Percentiles rank a stretch among this genome's conserved stretches.
phyloP scores from a whole-genome alignment of 2,888 invertebrate species.

The Sycophila texana region DNA sequence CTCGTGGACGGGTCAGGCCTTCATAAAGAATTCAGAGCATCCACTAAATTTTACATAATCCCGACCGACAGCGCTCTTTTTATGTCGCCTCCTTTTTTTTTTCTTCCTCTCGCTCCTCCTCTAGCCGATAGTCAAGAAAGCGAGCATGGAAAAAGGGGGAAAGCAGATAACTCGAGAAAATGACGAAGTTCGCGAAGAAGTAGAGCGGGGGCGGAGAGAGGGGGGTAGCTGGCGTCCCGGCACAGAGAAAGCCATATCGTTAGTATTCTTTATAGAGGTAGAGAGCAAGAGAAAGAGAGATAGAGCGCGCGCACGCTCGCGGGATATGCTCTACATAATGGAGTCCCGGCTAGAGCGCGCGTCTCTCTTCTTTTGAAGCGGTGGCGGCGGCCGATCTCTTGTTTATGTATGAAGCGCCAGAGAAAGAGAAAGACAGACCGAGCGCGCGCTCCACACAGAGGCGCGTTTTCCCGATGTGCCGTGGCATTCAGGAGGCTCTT shows the following conservation, averaged over 20 bases:
- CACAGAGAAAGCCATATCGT: constrained; percentile 11
- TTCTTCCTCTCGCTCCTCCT: background rate
- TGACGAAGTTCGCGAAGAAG: constrained; percentile 42
- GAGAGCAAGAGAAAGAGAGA: constrained; percentile 66
- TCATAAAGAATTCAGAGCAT: constrained; percentile 26
- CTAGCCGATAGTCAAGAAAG: constrained; percentile 1
- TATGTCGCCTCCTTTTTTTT: background rate
- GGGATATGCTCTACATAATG: constrained; percentile 76
- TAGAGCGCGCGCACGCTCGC: constrained; percentile 50
- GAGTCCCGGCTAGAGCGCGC: constrained; percentile 69
- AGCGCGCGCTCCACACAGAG: constrained; percentile 63
- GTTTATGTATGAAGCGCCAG: constrained; percentile 74
- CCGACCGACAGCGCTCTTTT: background rate
- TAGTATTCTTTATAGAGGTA: constrained; percentile 50
- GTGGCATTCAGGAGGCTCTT: constrained; percentile 48
- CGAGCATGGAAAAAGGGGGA: constrained; percentile 5
- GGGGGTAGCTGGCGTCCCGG: background rate
- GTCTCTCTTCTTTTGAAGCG: constrained; percentile 72
- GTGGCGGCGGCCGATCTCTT: constrained; percentile 72
- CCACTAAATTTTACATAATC: constrained; percentile 38
- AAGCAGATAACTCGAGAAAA: constrained; percentile 38
- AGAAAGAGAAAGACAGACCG: constrained; percentile 64
- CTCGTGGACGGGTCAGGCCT: background rate
- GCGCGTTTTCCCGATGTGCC: constrained; percentile 58
- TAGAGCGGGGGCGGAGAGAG: constrained; percentile 27